Evolutionary conservation across 2,113 vertebrate species (phyloP), one percentile per base, ranked within the genome.

Genomic region (Melanerpes formicivorus): DNA sequence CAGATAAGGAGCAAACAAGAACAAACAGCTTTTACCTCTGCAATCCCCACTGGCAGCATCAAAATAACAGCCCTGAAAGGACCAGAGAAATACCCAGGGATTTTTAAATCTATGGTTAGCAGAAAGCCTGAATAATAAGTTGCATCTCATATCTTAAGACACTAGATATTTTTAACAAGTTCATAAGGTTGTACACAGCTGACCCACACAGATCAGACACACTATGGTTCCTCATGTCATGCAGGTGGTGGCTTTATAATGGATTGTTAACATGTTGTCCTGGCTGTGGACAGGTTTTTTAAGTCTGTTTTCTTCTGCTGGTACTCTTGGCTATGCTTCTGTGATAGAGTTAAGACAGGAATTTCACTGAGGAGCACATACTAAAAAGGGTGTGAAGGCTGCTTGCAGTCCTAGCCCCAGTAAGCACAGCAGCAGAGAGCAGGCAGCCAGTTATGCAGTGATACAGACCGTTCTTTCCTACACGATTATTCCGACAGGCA

Each of bases 1-100:
- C 82, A 93, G 94, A 96, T 94, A 93, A 96, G 90, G 76, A 91
- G 70, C 90, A 96, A 95, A 93, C 91, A 96, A 91, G 89, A 96
- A 88, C 94, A 94, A 96, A 96, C 87, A 91, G 89, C 82, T 92
- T 94, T 84, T 94, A 95, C 92, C 93, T 94, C 92, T 67, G 79
- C 86, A 90, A 12, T 87, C 84, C 88, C 87, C 87, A 44, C 73
- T 75, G 90, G 84, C 81, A 85, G 92, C 92, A 85, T 78, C 88
- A 93, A 94, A 92, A 91, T 50, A 72, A 60, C 85, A 84, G 71
- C 59, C 66, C 76, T 91, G 79, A 80, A 87, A 94, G 71, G 82
- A 75, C 71, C 71, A 72, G 67, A 63, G 59, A 92, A 89, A 84
- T 70, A 88, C 58, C 64, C 55, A 52, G 75, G 71, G 90, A 91